phyloP scores from a whole-genome alignment of 2,888 invertebrate genomes.

The Ctenicera cuprea region DNA sequence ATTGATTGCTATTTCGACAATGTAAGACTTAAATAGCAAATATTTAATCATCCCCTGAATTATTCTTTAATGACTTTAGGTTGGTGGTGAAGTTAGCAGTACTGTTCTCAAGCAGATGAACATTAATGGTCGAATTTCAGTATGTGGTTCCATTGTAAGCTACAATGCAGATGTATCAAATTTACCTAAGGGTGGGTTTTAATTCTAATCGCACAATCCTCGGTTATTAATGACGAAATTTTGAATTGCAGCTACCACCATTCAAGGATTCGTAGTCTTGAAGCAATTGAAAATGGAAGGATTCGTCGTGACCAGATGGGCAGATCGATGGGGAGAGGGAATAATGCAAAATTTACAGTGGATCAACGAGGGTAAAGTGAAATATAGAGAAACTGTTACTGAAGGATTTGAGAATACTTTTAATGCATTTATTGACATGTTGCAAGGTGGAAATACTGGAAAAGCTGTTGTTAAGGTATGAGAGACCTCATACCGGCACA shows the following conservation, averaged over 20 bases:
- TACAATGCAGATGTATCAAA: slow-evolving; percentile 75
- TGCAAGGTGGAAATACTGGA: slow-evolving; percentile 79
- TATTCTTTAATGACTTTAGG: slow-evolving; percentile 69
- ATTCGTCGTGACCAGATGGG: slow-evolving; percentile 76
- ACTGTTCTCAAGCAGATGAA: slow-evolving; percentile 79
- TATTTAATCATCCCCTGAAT: too few species aligned
- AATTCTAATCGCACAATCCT: neutral
- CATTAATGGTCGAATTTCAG: slow-evolving; percentile 76
- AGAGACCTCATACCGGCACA: too few species aligned
- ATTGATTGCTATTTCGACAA: slow-evolving; percentile 88
- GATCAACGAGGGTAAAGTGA: slow-evolving; percentile 82
- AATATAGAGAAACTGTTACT: slow-evolving; percentile 80
- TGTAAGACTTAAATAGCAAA: slow-evolving; percentile 72
- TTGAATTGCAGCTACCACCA: slow-evolving; percentile 68
- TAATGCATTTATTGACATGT: slow-evolving; percentile 80
- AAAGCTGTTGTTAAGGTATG: slow-evolving; percentile 80
- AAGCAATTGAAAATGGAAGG: slow-evolving; percentile 80
- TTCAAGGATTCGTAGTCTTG: slow-evolving; percentile 76
- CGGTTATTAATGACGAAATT: neutral
- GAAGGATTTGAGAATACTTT: slow-evolving; percentile 86
- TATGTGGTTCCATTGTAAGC: slow-evolving; percentile 80
- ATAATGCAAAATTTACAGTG: slow-evolving; percentile 77
- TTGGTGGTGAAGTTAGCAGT: slow-evolving; percentile 80
- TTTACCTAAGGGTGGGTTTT: slow-evolving; percentile 54
- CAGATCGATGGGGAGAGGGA: slow-evolving; percentile 77